phyloP scores from a whole-genome alignment of 2,113 vertebrate genomes.

The Meles meles region DNA sequence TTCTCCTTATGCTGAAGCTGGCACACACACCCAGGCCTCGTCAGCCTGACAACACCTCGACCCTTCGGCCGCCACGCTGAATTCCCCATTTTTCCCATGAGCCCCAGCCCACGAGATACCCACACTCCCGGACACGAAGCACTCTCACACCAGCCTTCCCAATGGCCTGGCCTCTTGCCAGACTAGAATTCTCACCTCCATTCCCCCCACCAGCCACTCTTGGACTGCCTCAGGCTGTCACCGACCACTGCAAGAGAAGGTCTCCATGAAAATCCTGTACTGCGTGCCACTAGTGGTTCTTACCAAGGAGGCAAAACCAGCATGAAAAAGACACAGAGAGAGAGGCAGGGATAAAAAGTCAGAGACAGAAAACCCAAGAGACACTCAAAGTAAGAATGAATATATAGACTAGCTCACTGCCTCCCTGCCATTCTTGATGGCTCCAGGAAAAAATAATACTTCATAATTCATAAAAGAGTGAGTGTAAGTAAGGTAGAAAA shows the following conservation, averaged over 20 bases:
- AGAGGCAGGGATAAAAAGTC: not conserved
- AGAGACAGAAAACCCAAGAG: not conserved
- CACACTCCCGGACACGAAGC: not conserved
- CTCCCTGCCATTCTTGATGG: slow-evolving; percentile 6
- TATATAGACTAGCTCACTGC: not conserved
- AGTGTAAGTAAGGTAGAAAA: slow-evolving; percentile 36
- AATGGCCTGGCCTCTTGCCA: not conserved
- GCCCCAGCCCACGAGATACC: not conserved
- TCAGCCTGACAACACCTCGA: not conserved
- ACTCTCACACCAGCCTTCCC: not conserved
- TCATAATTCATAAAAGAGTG: slow-evolving; percentile 66
- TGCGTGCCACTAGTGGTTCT: not conserved
- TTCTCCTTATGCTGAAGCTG: slow-evolving; percentile 37
- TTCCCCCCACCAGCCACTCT: not conserved
- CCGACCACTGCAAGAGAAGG: not conserved
- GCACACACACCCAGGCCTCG: not conserved
- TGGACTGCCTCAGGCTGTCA: not conserved
- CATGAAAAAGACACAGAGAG: not conserved
- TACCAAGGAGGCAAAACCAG: not conserved
- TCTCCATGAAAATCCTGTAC: not conserved
- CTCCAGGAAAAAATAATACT: slow-evolving; percentile 45
- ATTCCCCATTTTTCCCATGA: not conserved
- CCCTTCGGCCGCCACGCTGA: not conserved
- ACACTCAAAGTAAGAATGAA: not conserved
- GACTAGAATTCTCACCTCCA: not conserved